Percentiles rank a stretch among this genome's conserved stretches.
Evolutionary conservation across 2,888 invertebrate species (phyloP).

Genomic region (Amaurobius ferox): DNA sequence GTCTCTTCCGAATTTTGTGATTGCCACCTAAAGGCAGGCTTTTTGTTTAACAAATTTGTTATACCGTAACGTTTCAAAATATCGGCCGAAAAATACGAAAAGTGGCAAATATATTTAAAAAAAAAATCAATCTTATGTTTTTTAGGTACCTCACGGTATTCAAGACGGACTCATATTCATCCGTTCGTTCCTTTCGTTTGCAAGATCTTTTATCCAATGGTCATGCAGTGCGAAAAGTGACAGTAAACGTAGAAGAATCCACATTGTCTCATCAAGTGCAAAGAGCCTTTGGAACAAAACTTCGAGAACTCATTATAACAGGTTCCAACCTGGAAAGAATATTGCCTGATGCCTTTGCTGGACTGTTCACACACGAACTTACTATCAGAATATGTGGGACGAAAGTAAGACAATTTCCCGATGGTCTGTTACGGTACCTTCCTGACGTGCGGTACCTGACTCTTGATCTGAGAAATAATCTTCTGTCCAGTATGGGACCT

Average conservation of each 20-base stretch:
- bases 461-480: constrained; percentile 89
- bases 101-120: too few relatives aligned
- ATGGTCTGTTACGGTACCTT: constrained; percentile 74
- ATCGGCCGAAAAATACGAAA: too few relatives aligned
- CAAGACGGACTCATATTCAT: constrained; percentile 73
- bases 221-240: constrained; percentile 64
- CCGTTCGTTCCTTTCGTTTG: constrained; percentile 74
- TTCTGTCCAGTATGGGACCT: constrained; percentile 86
- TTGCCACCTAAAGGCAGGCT: too few relatives aligned
- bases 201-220: constrained; percentile 73
- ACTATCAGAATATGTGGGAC: constrained; percentile 81
- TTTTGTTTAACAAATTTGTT: too few relatives aligned
- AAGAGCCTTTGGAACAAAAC: constrained; percentile 86
- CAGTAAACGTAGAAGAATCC: constrained; percentile 85
- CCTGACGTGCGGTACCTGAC: constrained; percentile 86
- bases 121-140: too few relatives aligned
- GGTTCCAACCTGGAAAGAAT: constrained; percentile 86
- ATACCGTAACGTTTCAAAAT: too few relatives aligned
- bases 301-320: constrained; percentile 87
- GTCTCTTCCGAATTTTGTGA: too few relatives aligned
- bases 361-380: constrained; percentile 83
- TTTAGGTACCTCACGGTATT: constrained; percentile 71
- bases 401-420: constrained; percentile 64
- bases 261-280: constrained; percentile 86
- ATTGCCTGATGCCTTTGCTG: constrained; percentile 84